A percentile compares a stretch with the other conserved stretches of the same genome.
Evolutionary conservation across 2,888 invertebrate species (phyloP).

Genomic region (Biston stratarius): DNA sequence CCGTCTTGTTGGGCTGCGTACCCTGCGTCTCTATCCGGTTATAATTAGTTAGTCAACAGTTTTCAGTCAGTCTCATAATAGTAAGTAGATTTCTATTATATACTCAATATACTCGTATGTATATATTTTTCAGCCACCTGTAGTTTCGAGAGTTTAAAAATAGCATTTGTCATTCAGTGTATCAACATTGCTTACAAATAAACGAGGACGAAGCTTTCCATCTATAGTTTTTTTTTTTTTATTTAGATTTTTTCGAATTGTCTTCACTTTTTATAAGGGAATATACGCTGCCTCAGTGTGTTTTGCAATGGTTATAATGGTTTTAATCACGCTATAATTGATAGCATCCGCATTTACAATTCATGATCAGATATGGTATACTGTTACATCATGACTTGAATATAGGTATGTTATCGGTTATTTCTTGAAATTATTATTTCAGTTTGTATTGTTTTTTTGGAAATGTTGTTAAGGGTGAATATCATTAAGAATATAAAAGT

Average conservation of each 20-base stretch:
- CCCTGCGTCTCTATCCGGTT: too few relatives aligned
- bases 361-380: conserved; percentile 23
- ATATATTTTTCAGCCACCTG: too few relatives aligned
- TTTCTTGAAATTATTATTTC: neutral
- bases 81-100: too few relatives aligned
- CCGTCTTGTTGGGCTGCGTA: too few relatives aligned
- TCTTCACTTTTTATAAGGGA: neutral
- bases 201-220: neutral
- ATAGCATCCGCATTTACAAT: conserved; percentile 20
- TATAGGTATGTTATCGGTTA: neutral
- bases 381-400: conserved; percentile 20
- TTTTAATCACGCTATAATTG: conserved; percentile 23
- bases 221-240: neutral
- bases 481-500: too few relatives aligned
- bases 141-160: too few relatives aligned
- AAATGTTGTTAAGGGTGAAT: neutral
- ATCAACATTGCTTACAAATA: too few relatives aligned
- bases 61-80: too few relatives aligned
- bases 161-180: neutral
- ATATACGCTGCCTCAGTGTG: neutral
- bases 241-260: neutral
- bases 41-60: too few relatives aligned
- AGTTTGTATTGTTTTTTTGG: neutral
- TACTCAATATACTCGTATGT: too few relatives aligned
- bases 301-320: conserved; percentile 9